Base-by-base conservation (phyloP, 2,888 invertebrate genomes). In the Cryptosula pallasiana region DNA sequence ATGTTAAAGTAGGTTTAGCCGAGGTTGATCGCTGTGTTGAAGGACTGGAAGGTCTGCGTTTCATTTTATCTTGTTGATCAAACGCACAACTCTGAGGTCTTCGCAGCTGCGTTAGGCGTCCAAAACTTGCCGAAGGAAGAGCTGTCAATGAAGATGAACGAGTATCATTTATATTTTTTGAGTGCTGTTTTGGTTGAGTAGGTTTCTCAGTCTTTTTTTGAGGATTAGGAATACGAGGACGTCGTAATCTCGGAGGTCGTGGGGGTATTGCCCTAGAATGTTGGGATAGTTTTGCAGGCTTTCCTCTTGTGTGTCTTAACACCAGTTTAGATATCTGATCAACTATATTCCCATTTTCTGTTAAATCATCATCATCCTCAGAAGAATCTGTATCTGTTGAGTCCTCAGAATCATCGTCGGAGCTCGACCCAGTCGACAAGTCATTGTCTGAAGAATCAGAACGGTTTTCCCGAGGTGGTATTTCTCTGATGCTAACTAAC, bases 401-500 rank as follows among this genome's bases (percentile, higher is more conserved):
- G 32, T 5, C 13, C 3, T 63, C 63, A 5, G 57, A 57, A 32
- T 63, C 63, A 32, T 63, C 63, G 29, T 63, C 63, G 3, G 20
- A 20, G 32, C 63, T 63, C n/a, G 63, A 63, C 5, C 27, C 34
- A 5, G 34, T 16, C 2, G 63, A 63, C 13, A 63, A 32, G 2
- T 32, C 63, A 55, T 55, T 55, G 34, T 63, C 63, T 13, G 63
- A 63, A 27, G 63, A 63, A 34, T 63, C 63, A 32, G 32, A 32
- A 32, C 63, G 32, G 45, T 54, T 70, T 5, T 23, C 29, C 5
- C 70, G 70, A 20, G 70, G 36, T 3, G 70, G 29, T 9, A 70
- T 70, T 25, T n/a, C 9, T 3, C 70, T 35, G 32, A 70, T 70
- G 29, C 70, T 70, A n/a, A 70, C 70, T 36, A 70, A 23, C 20